Base-by-base conservation (phyloP, 2,797 vertebrate species). In the Sebastes oblongus region DNA sequence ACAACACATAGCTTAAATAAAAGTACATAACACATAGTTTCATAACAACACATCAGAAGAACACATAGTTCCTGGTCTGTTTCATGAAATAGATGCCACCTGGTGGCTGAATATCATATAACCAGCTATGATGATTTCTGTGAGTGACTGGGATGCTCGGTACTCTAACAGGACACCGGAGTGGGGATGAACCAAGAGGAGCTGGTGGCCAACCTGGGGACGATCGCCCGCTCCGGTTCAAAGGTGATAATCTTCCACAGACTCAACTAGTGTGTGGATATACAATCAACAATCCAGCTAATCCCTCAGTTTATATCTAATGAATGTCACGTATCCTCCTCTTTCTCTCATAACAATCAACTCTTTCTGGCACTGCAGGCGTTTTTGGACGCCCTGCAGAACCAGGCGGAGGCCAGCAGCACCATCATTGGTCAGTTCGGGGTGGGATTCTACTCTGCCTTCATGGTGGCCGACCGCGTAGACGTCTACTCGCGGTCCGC, bases 361-460 rank as follows among this genome's bases (percentile, higher is more conserved):
- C 25, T 80, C 14, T 18, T 56, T 76, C 39, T 65, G n/a, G 78
- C 52, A 24, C 50, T 42, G 0, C 88, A 99, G 98, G 97, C 96
- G 0, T 99, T 99, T 85, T 89, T 99, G 81, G 98, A 99, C 3
- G 93, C 95, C 0, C 94, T 99, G 87, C 96, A 98, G 94, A 97
- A 85, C 91, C 96, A 98, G 92, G 94, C 95, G 0, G 98, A 99
- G 89, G 96, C 96, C 87, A 96, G 96, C 85, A 95, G 96, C 93
- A 96, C 96, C 89, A 98, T 99, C 92, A 99, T 99, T 0, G 98
- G 98, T 80, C 98, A 99, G 94, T 99, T 99, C 69, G 98, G 98
- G n/a, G 98, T 99, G 62, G 98, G 98, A 24, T 99, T 99, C 94
- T 99, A 99, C 91, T 99, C 98, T 0, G 94, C 97, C 30, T 99